A percentile compares a stretch with the other conserved stretches of the same genome.
These are phyloP conservation scores for Aspidapion aeneum DNA, from an alignment of 2,888 invertebrate genomes.

Conservation along the genomic window DNA sequence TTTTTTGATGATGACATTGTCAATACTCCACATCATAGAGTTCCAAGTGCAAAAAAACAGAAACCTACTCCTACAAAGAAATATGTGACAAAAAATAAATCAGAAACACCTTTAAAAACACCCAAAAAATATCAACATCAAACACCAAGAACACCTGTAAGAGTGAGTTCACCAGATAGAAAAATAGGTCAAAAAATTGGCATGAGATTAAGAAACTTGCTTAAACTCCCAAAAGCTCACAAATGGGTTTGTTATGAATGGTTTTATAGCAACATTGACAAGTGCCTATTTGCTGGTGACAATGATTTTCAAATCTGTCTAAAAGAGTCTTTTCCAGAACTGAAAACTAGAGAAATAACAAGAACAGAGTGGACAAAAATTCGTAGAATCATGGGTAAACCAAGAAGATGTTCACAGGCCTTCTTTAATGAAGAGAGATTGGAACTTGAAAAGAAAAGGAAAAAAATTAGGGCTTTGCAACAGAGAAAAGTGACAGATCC, in stretches of 20 bases:
- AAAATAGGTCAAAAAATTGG: constrained; percentile 89
- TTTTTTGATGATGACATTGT: constrained; percentile 89
- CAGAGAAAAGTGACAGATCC: constrained; percentile 83
- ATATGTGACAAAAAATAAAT: constrained; percentile 29
- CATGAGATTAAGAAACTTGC: constrained; percentile 81
- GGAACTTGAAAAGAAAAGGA: constrained; percentile 85
- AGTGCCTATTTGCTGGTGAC: constrained; percentile 89
- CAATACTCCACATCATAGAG: constrained; percentile 72
- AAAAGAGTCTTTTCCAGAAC: constrained; percentile 88
- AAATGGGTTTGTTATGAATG: constrained; percentile 99
- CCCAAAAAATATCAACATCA: constrained; percentile 36
- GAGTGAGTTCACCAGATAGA: constrained; percentile 65
- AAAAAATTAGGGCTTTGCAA: constrained; percentile 89
- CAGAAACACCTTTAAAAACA: constrained; percentile 39
- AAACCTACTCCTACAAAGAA: constrained; percentile 51
- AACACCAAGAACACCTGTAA: constrained; percentile 47
- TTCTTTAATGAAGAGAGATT: constrained; percentile 95
- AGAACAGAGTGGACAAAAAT: constrained; percentile 95
- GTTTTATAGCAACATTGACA: constrained; percentile 98
- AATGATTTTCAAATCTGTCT: constrained; percentile 96
- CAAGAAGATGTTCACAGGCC: constrained; percentile 88
- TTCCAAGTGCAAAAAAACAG: constrained; percentile 66
- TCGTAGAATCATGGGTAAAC: constrained; percentile 94
- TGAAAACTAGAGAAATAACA: constrained; percentile 79
- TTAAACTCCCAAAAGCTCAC: constrained; percentile 97